Evolutionary conservation across 2,113 vertebrate species (phyloP).

Genomic region (Myiagra hebetior): DNA sequence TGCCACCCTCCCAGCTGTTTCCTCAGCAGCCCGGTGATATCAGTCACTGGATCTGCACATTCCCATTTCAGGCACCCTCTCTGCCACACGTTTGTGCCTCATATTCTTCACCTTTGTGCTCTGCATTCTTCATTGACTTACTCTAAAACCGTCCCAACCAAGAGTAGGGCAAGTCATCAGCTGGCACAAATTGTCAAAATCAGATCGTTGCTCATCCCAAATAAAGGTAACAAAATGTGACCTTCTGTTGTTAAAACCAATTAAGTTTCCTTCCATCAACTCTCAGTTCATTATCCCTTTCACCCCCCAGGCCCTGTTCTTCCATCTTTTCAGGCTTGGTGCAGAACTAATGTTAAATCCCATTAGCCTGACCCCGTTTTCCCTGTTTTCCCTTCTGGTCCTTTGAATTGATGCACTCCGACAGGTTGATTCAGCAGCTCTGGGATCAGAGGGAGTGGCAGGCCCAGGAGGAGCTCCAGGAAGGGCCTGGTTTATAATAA

Average conservation of each 20-base stretch:
- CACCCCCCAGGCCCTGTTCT: conserved; percentile 19
- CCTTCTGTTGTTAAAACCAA: conserved; percentile 42
- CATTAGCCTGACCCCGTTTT: conserved; percentile 25
- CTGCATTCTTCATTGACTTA: background rate
- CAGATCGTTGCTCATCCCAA: background rate
- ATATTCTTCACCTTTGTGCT: too few relatives aligned
- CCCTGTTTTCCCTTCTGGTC: background rate
- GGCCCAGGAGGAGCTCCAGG: background rate
- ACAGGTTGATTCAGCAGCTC: conserved; percentile 13
- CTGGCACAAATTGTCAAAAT: conserved; percentile 1
- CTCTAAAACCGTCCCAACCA: background rate
- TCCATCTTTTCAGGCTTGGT: conserved; percentile 18
- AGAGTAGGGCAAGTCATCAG: background rate
- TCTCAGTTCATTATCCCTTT: conserved; percentile 44
- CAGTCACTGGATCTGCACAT: rapidly evolving
- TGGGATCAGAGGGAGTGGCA: background rate
- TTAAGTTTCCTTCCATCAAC: conserved; percentile 47
- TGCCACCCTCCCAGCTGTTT: background rate
- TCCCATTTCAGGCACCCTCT: background rate
- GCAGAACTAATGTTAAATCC: conserved; percentile 44
- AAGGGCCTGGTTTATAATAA: background rate
- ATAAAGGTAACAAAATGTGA: conserved; percentile 47
- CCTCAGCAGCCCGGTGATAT: background rate
- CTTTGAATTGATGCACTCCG: background rate
- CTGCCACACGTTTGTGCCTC: background rate